These are phyloP conservation scores for Peromyscus aztecus DNA, from an alignment of 2,797 vertebrate species.

Conservation along the genomic window DNA sequence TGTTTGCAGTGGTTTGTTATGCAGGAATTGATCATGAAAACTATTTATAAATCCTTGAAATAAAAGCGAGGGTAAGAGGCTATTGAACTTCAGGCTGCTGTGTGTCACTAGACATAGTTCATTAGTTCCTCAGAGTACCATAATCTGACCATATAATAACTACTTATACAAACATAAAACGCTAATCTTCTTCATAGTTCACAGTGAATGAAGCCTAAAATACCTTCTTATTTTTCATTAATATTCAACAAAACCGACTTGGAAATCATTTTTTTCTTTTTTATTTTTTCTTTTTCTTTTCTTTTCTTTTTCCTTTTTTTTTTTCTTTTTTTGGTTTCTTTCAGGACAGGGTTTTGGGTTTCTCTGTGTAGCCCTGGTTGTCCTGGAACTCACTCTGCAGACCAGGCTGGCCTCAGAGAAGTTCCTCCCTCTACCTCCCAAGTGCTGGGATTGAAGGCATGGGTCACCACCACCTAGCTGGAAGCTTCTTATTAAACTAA, in stretches of 20 bases:
- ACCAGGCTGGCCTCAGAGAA: background rate
- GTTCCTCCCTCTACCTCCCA: background rate
- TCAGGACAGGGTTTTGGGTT: background rate
- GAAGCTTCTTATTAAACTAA: background rate
- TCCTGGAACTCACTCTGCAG: background rate
- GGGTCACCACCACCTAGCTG: too few relatives aligned
- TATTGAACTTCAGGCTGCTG: background rate
- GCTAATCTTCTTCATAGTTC: background rate
- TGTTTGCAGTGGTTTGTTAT: background rate
- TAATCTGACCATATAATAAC: background rate
- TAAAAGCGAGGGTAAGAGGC: background rate
- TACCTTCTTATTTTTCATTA: background rate
- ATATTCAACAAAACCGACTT: background rate
- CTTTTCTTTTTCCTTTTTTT: too few relatives aligned
- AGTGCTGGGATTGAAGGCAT: background rate
- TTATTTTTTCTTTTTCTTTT: background rate
- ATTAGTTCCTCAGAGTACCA: background rate
- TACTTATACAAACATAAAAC: slow-evolving; percentile 11
- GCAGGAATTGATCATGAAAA: background rate
- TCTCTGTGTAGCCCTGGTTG: background rate
- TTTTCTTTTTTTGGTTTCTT: background rate
- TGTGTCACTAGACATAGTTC: background rate
- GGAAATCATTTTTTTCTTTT: background rate
- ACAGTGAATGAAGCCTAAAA: background rate
- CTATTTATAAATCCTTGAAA: background rate